These are phyloP conservation scores for Heliothis subflexa DNA, from an alignment of 1,140 invertebrate species.

Conservation along the genomic window DNA sequence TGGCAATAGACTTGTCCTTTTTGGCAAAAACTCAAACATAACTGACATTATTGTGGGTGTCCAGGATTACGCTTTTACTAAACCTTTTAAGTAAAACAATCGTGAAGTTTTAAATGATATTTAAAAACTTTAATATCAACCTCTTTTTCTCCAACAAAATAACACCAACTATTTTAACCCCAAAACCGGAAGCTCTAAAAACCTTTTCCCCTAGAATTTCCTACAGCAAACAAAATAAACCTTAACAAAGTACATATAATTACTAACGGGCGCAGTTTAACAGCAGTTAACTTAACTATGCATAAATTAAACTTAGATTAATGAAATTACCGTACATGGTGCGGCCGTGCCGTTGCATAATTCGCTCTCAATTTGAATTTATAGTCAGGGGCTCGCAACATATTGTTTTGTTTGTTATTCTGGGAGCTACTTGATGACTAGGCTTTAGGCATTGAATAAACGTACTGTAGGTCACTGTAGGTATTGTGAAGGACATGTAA, in stretches of 20 bases:
- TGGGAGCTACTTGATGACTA: constrained; percentile 29
- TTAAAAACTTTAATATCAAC: background rate
- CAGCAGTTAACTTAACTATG: constrained; percentile 65
- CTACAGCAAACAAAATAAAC: constrained; percentile 35
- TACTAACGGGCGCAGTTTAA: constrained; percentile 43
- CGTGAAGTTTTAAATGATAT: too few relatives aligned
- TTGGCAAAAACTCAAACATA: too few relatives aligned
- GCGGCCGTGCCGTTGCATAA: constrained; percentile 65
- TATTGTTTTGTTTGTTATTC: constrained; percentile 46
- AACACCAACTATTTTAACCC: background rate
- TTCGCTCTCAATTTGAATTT: constrained; percentile 65
- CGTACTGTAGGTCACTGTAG: too few relatives aligned
- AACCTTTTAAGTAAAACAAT: too few relatives aligned
- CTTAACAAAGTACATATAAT: constrained; percentile 32
- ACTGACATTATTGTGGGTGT: too few relatives aligned
- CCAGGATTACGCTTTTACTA: too few relatives aligned
- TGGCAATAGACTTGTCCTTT: too few relatives aligned
- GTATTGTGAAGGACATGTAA: too few relatives aligned
- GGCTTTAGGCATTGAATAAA: background rate
- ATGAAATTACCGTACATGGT: constrained; percentile 67
- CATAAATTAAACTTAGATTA: constrained; percentile 75
- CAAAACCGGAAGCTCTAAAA: background rate
- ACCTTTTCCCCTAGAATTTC: background rate
- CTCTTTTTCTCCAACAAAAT: background rate
- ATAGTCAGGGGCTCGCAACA: constrained; percentile 47